phyloP scores from a whole-genome alignment of 2,797 vertebrate species.

The Enoplosus armatus region DNA sequence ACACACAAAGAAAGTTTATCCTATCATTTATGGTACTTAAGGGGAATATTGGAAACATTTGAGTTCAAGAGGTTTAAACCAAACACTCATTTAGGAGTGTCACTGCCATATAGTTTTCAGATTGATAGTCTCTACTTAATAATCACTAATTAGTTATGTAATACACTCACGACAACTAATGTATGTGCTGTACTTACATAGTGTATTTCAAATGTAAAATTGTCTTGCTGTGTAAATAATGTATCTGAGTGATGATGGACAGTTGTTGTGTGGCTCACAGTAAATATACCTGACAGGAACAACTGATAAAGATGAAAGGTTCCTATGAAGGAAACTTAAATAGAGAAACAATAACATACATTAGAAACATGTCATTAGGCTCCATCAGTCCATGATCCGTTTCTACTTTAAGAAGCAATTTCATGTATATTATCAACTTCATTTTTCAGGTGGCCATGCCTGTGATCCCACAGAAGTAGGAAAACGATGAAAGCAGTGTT shows the following conservation, averaged over 20 bases:
- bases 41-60: not conserved
- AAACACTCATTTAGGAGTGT: not conserved
- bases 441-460: not conserved
- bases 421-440: not conserved
- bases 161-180: too few species aligned
- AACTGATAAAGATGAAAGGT: not conserved
- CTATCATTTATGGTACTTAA: not conserved
- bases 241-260: not conserved
- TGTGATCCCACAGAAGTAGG: not conserved
- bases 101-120: not conserved
- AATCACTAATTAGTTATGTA: too few species aligned
- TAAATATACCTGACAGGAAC: too few species aligned
- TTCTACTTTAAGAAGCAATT: not conserved
- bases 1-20: not conserved
- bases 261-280: too few species aligned
- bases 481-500: constrained; percentile 2
- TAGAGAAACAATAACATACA: not conserved
- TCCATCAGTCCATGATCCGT: not conserved
- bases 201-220: not conserved
- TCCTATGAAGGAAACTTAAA: too few species aligned
- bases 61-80: not conserved
- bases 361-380: not conserved
- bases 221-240: not conserved
- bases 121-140: too few species aligned
- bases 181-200: too few species aligned